Base-by-base conservation (phyloP, 2,113 vertebrate species). In the Balaeniceps rex region DNA sequence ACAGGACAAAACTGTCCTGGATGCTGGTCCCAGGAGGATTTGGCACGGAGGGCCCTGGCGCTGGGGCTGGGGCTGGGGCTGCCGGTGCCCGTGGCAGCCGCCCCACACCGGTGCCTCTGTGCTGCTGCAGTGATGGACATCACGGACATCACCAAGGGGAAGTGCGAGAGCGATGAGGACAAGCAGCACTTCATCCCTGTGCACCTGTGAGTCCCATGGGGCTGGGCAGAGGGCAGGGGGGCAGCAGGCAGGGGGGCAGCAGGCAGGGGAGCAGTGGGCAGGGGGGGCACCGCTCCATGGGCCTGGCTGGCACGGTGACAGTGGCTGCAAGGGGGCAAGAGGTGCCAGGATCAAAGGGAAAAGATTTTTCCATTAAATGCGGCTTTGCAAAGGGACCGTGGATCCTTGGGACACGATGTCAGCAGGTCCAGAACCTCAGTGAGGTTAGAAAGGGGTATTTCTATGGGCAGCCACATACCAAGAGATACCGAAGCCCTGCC, bases 151-250 rank as follows among this genome's bases (percentile, higher is more conserved):
- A 78, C 69, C 83, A 97, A 96, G 60, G 96, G 97, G 26, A 97
- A 95, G 23, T 92, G 93, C 1, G 97, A 98, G 90, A 97, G 95
- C 4, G 88, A 97, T 0, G 97, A 98, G 93, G 95, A 98, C 83
- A 98, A 98, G 80, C 97, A 98, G 83, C 69, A 97, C 92, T 98
- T 98, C 94, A 97, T 98, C 75, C 97, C 97, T 0, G 97, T 98
- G 55, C 96, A 97, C 61, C 63, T 84, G 97, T 98, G 91, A 98
- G 97, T 89, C 33, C 61, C 0, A 0, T 0, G 38, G 74, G 58
- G 33, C 49, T 0, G 31, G 65, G 28, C 14, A 47, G 57, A 0
- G 21, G 38, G 18, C 15, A 29, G 42, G 38, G 61, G 47, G 51
- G 19, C 66, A 40, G 46, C 46, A 16, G 38, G 18, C 19, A 29